Conservation (phyloP, 2,888 invertebrate genomes). For the Atethmia centrago region DNA sequence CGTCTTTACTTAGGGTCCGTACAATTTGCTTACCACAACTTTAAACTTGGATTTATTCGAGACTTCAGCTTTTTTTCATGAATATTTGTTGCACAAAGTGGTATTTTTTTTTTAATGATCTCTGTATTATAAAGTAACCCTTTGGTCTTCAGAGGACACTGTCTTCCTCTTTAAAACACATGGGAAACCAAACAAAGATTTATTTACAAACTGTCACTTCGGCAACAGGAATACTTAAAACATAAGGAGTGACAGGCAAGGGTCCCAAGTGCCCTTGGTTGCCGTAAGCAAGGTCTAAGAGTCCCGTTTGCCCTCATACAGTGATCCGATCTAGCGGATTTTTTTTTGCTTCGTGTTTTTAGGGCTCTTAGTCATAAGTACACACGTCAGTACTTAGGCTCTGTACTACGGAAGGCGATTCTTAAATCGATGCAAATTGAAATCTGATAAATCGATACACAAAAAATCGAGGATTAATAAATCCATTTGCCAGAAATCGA, state of each 20-base stretch:
- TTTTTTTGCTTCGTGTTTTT: conserved; percentile 45
- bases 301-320: conserved; percentile 13
- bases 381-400: conserved; percentile 17
- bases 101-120: too few relatives aligned
- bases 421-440: too few relatives aligned
- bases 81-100: neutral
- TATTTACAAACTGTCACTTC: too few relatives aligned
- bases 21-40: conserved; percentile 15
- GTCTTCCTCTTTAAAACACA: too few relatives aligned
- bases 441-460: too few relatives aligned
- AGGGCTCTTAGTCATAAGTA: conserved; percentile 38
- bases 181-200: too few relatives aligned
- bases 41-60: conserved; percentile 7
- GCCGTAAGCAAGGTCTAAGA: neutral
- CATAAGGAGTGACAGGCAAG: conserved; percentile 17
- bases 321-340: conserved; percentile 52
- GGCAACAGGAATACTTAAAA: conserved; percentile 18
- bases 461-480: too few relatives aligned
- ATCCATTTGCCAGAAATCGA: too few relatives aligned
- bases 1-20: conserved; percentile 8
- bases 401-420: too few relatives aligned
- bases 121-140: too few relatives aligned
- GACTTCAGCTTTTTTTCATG: conserved; percentile 7
- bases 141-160: too few relatives aligned
- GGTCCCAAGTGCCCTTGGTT: conserved; percentile 19